These are phyloP conservation scores for Hyppa rectilinea DNA, from an alignment of 2,888 invertebrate genomes.

Conservation along the genomic window DNA sequence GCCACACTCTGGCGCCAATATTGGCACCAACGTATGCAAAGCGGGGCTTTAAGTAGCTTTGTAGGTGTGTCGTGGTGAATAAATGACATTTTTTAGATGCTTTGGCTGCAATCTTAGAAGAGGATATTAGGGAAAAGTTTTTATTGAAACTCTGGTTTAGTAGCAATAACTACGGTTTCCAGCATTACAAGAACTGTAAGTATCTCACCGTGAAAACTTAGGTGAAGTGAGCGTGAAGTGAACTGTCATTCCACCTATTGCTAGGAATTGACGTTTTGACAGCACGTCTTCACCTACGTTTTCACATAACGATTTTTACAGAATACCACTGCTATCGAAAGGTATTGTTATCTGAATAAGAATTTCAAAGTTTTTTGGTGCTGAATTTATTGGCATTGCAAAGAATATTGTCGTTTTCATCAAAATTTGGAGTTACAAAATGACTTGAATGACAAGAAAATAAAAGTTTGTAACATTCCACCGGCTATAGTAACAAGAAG, in stretches of 20 bases:
- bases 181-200: too few relatives aligned
- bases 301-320: too few relatives aligned
- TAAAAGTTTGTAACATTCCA: background rate
- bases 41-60: constrained; percentile 45
- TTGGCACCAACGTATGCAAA: constrained; percentile 69
- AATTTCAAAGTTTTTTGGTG: background rate
- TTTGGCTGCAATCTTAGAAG: background rate
- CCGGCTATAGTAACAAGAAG: background rate
- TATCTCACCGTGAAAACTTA: too few relatives aligned
- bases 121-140: background rate
- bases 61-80: constrained; percentile 24
- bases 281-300: too few relatives aligned
- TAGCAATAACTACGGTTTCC: background rate
- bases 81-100: constrained; percentile 12
- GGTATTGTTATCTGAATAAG: background rate
- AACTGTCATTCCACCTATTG: too few relatives aligned
- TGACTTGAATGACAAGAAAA: background rate
- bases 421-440: too few relatives aligned
- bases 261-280: too few relatives aligned
- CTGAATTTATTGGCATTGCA: too few relatives aligned
- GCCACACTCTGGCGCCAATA: constrained; percentile 79
- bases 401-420: too few relatives aligned
- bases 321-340: too few relatives aligned
- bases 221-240: too few relatives aligned
- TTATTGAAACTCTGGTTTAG: background rate